Conservation (phyloP, 2,113 vertebrate species). For the Ammodytes marinus region DNA sequence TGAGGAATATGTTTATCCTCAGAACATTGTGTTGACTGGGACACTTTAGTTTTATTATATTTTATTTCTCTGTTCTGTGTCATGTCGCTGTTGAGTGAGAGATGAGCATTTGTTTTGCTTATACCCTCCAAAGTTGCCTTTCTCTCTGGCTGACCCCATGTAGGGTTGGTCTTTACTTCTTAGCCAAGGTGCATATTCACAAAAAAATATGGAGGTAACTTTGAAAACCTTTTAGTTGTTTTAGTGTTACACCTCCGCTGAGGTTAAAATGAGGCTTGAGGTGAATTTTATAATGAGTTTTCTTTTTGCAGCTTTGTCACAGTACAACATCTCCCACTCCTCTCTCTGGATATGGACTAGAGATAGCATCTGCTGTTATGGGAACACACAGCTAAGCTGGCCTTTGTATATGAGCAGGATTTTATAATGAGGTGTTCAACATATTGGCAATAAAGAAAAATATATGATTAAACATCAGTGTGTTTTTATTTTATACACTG, state of each 20-base stretch:
- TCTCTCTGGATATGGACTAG: slow-evolving; percentile 47
- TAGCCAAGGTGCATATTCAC: slow-evolving; percentile 16
- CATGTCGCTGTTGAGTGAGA: slow-evolving; percentile 37
- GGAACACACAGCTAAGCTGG: slow-evolving; percentile 58
- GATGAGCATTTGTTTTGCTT: slow-evolving; percentile 33
- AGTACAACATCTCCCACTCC: background rate
- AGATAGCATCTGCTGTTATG: slow-evolving; percentile 57
- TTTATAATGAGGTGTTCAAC: slow-evolving; percentile 79
- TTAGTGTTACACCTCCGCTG: slow-evolving; percentile 33
- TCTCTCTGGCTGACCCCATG: slow-evolving; percentile 32
- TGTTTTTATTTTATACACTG: slow-evolving; percentile 31
- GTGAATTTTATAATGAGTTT: slow-evolving; percentile 22
- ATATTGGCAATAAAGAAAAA: slow-evolving; percentile 79
- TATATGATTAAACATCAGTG: slow-evolving; percentile 48
- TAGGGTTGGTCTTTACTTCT: slow-evolving; percentile 10
- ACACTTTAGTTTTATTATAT: slow-evolving; percentile 43
- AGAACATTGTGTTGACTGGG: slow-evolving; percentile 3
- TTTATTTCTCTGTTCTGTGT: slow-evolving; percentile 48
- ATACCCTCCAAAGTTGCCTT: slow-evolving; percentile 56
- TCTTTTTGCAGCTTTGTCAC: slow-evolving; percentile 27
- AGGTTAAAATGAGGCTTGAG: slow-evolving; percentile 27
- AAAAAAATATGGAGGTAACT: slow-evolving; percentile 8
- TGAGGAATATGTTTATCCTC: slow-evolving; percentile 8
- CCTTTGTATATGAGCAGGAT: slow-evolving; percentile 71
- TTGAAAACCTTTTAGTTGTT: slow-evolving; percentile 5